These are phyloP conservation scores for Hoplostethus mediterraneus DNA, from an alignment of 2,797 vertebrate genomes.

Conservation along the genomic window DNA sequence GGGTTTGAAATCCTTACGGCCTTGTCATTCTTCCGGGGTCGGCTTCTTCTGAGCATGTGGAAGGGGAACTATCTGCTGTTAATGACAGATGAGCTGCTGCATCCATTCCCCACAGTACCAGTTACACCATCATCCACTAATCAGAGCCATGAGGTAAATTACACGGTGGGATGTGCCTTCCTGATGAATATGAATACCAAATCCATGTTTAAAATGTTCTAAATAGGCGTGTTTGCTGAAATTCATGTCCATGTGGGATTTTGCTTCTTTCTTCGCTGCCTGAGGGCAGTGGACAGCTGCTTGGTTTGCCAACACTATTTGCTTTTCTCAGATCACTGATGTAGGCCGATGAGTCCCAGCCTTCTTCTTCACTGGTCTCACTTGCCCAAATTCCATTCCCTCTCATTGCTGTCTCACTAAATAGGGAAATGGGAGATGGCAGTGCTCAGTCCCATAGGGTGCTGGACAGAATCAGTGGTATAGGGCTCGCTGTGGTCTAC, in stretches of 20 bases:
- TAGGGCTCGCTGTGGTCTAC: slow-evolving; percentile 16
- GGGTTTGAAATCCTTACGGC: slow-evolving; percentile 31
- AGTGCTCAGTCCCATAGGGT: slow-evolving; percentile 40
- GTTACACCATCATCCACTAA: slow-evolving; percentile 34
- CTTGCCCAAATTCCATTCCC: slow-evolving; percentile 18
- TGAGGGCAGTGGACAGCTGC: slow-evolving; percentile 67
- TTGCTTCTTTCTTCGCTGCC: slow-evolving; percentile 55
- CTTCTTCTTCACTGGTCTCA: slow-evolving; percentile 19
- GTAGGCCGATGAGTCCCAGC: slow-evolving; percentile 50
- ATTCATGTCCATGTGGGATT: slow-evolving; percentile 52
- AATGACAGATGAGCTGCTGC: slow-evolving; percentile 38
- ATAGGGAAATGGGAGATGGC: slow-evolving; percentile 58
- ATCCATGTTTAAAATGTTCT: slow-evolving; percentile 33
- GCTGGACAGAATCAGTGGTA: slow-evolving; percentile 44
- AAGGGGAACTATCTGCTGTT: slow-evolving; percentile 34
- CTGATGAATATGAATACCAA: slow-evolving; percentile 45
- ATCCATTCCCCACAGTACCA: slow-evolving; percentile 6
- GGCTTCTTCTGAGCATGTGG: slow-evolving; percentile 1
- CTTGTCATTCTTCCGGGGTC: slow-evolving; percentile 34
- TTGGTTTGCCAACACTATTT: slow-evolving; percentile 54
- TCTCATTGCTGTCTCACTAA: slow-evolving; percentile 39
- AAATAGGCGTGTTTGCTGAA: slow-evolving; percentile 44
- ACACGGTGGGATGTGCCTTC: slow-evolving; percentile 25
- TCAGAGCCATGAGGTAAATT: slow-evolving; percentile 50
- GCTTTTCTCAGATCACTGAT: slow-evolving; percentile 40